Conservation (phyloP, 2,797 vertebrate species). For the Typhlichthys eigenmanni region DNA sequence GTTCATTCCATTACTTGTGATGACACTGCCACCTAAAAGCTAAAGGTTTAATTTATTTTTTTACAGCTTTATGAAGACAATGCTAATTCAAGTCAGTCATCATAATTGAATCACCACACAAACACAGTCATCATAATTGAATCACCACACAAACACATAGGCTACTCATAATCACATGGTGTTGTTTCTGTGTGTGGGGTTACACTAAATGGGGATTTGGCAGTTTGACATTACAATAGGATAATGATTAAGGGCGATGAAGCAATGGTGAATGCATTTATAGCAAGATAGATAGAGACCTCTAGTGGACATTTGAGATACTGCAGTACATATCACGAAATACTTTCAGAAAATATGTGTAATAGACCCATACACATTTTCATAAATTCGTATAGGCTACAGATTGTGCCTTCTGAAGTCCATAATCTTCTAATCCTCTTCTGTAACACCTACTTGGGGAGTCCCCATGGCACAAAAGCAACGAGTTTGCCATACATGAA, state of each 20-base stretch:
- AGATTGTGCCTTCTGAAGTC: too few relatives aligned
- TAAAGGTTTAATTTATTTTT: constrained; percentile 3
- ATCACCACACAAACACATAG: constrained; percentile 24
- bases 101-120: constrained; percentile 30
- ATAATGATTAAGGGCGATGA: too few relatives aligned
- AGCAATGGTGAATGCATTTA: neutral
- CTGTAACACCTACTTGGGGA: too few relatives aligned
- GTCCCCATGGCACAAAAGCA: too few relatives aligned
- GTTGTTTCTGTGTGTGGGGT: neutral
- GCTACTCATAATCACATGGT: constrained; percentile 11
- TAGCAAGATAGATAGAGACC: constrained; percentile 52
- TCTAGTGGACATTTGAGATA: constrained; percentile 59
- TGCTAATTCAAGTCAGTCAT: constrained; percentile 20
- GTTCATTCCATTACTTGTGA: constrained; percentile 15
- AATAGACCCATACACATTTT: too few relatives aligned
- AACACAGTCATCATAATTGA: constrained; percentile 28
- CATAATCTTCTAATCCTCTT: too few relatives aligned
- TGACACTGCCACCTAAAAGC: constrained; percentile 52
- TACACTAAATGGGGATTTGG: too few relatives aligned
- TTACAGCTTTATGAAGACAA: constrained; percentile 33
- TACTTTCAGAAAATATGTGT: too few relatives aligned
- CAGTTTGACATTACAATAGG: too few relatives aligned
- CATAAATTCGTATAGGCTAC: too few relatives aligned
- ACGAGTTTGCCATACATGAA: neutral
- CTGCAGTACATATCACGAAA: neutral